Evolutionary conservation across 1,140 invertebrate species (phyloP).

Genomic region (Lordiphosa clarofinis): DNA sequence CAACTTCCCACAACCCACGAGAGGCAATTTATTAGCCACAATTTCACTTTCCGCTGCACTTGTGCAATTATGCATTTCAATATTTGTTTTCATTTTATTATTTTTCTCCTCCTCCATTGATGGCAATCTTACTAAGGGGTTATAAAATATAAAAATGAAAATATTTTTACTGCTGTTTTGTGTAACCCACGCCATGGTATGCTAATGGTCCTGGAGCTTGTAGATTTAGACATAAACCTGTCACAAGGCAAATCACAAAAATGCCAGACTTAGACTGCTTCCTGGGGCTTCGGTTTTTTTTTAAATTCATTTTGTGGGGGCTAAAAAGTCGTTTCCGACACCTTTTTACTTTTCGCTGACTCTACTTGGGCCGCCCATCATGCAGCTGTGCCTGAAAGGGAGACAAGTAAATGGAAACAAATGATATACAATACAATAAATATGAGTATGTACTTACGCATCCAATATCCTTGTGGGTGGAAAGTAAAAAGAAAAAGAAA

Average conservation of each 20-base stretch:
- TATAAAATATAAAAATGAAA: constrained; percentile 20
- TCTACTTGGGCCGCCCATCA: constrained; percentile 28
- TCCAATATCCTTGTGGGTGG: neutral
- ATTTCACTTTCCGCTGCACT: constrained; percentile 67
- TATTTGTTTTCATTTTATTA: constrained; percentile 33
- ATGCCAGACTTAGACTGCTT: constrained; percentile 10
- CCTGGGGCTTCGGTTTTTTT: constrained; percentile 14
- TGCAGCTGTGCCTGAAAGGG: constrained; percentile 48
- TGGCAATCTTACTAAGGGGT: constrained; percentile 25
- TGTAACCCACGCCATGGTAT: constrained; percentile 31
- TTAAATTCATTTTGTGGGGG: constrained; percentile 47
- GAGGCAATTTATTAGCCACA: constrained; percentile 50
- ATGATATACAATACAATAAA: constrained; percentile 22
- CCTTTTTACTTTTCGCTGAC: constrained; percentile 26
- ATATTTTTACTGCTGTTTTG: constrained; percentile 6
- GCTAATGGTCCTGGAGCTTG: constrained; percentile 51
- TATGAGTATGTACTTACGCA: neutral
- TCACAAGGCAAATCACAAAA: constrained; percentile 33
- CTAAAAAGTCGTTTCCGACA: constrained; percentile 60
- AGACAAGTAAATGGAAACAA: constrained; percentile 12
- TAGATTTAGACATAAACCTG: constrained; percentile 58
- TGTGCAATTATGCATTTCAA: constrained; percentile 44
- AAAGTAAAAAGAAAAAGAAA: neutral
- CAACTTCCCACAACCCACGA: constrained; percentile 22
- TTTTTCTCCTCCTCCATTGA: constrained; percentile 15